Conservation (phyloP, 2,888 invertebrate species). For the Poecilobothrus nobilitatus region DNA sequence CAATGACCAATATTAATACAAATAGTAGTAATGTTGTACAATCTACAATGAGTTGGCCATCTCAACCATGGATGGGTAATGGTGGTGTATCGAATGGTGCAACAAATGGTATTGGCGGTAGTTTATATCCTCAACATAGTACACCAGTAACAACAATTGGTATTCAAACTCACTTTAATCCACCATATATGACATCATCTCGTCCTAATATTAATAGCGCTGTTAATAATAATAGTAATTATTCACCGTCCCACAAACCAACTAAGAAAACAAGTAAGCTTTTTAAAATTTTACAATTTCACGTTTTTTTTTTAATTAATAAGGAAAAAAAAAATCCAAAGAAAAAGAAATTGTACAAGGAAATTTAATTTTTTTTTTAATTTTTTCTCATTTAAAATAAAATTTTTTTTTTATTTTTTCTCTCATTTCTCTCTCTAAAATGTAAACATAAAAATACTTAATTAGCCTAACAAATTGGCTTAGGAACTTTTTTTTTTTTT, state of each 20-base stretch:
- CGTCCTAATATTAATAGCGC: slow-evolving; percentile 31
- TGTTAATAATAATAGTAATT: slow-evolving; percentile 35
- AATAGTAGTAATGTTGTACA: slow-evolving; percentile 38
- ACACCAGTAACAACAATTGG: slow-evolving; percentile 24
- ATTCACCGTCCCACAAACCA: slow-evolving; percentile 46
- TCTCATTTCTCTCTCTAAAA: no score
- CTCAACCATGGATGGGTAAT: background rate
- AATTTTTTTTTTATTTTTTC: background rate
- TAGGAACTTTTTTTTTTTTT: no score
- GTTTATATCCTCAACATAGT: slow-evolving; percentile 21
- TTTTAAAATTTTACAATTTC: background rate
- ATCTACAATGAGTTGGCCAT: slow-evolving; percentile 37
- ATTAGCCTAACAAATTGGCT: no score
- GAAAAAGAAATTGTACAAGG: no score
- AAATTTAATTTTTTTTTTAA: background rate
- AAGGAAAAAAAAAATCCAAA: no score
- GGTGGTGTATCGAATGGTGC: slow-evolving; percentile 21
- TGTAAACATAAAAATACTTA: no score
- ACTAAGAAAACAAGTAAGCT: slow-evolving; percentile 56
- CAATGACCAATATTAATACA: slow-evolving; percentile 33
- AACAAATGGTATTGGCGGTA: slow-evolving; percentile 22
- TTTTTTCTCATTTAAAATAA: background rate
- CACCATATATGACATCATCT: slow-evolving; percentile 31
- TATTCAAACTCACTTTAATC: slow-evolving; percentile 29
- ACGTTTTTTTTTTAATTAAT: no score